Percentiles rank a stretch among this genome's conserved stretches.
phyloP scores from a whole-genome alignment of 2,797 vertebrate species.

The Glyptemys insculpta region DNA sequence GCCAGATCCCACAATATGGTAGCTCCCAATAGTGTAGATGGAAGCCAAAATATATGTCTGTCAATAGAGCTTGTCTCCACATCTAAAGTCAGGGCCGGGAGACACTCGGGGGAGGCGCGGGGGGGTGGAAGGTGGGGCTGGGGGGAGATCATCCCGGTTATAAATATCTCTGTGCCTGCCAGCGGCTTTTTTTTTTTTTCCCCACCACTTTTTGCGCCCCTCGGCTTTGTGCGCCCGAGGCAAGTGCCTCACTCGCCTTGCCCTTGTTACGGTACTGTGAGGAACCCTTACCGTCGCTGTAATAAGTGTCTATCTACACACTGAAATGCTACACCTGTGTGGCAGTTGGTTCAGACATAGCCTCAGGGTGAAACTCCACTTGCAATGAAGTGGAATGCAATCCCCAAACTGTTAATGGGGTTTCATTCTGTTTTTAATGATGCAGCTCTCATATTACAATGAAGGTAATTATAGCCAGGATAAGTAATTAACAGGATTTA shows the following conservation, averaged over 20 bases:
- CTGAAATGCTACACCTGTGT: no score
- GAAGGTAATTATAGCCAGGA: background rate
- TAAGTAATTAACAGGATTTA: background rate
- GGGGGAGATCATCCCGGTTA: no score
- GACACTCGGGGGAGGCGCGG: no score
- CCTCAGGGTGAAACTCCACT: background rate
- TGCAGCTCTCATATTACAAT: background rate
- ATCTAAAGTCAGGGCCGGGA: background rate
- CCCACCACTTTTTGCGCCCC: no score
- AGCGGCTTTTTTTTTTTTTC: no score
- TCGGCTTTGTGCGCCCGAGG: no score
- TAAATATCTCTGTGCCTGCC: no score
- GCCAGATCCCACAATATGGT: background rate
- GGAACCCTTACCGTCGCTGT: background rate
- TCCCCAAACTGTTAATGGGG: background rate
- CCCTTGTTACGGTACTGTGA: no score
- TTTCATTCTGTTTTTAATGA: constrained; percentile 17
- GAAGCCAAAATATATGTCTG: constrained; percentile 10
- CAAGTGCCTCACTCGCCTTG: no score
- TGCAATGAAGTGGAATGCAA: constrained; percentile 20
- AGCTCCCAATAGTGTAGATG: background rate
- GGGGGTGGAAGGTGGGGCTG: no score
- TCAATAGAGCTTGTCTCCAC: background rate
- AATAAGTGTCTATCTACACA: background rate
- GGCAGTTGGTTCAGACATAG: background rate